Conservation (phyloP, 2,113 vertebrate genomes). For the Psittacula cyanocephala region DNA sequence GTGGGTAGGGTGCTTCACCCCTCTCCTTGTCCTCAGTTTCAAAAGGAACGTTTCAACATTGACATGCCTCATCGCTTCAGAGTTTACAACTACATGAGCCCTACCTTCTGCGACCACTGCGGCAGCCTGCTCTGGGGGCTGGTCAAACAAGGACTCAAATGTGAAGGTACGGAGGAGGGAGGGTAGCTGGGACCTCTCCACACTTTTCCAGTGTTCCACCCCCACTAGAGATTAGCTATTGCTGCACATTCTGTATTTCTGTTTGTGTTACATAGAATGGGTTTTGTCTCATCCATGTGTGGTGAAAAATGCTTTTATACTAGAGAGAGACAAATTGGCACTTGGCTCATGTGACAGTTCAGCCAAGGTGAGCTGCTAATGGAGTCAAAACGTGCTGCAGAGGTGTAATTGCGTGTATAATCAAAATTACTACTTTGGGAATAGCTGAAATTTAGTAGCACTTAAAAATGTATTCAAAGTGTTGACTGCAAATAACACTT, state of each 20-base stretch:
- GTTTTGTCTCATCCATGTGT: fast-evolving
- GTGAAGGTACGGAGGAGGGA: slow-evolving; percentile 84
- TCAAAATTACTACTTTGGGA: neutral
- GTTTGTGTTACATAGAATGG: fast-evolving
- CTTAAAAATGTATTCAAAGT: neutral
- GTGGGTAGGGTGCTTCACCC: neutral
- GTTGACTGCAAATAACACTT: neutral
- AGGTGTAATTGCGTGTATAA: neutral
- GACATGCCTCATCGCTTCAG: slow-evolving; percentile 98
- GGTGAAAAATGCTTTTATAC: neutral
- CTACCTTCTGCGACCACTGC: slow-evolving; percentile 98
- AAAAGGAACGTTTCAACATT: slow-evolving; percentile 99
- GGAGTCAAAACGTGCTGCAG: neutral
- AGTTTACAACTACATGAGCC: slow-evolving; percentile 97
- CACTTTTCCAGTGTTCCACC: neutral
- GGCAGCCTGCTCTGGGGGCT: slow-evolving; percentile 98
- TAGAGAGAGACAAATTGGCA: neutral
- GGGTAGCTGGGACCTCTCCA: neutral
- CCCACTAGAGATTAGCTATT: fast-evolving
- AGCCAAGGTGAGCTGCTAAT: neutral
- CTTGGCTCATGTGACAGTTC: neutral
- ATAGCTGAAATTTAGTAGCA: neutral
- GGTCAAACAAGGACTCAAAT: slow-evolving; percentile 96
- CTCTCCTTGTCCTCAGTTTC: slow-evolving; percentile 81
- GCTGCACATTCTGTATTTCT: fast-evolving